Conservation (phyloP, 1,140 invertebrate genomes). For the Eciton burchellii region DNA sequence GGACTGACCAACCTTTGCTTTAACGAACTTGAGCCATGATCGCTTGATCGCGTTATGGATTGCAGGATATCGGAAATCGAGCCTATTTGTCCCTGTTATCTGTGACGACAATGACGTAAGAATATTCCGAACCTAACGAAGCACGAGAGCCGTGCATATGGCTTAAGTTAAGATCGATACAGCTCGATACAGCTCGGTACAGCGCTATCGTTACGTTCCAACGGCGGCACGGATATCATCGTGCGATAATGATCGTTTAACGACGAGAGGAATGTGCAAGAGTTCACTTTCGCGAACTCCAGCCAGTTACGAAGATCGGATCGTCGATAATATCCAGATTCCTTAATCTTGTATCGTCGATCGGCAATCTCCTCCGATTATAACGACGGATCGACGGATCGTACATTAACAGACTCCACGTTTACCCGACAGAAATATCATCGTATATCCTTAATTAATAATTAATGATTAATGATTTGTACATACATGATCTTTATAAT, state of each 20-base stretch:
- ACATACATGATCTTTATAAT: constrained; percentile 1
- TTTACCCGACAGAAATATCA: constrained; percentile 49
- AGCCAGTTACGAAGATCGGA: constrained; percentile 40
- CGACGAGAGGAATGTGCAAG: constrained; percentile 26
- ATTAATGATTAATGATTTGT: too few species aligned
- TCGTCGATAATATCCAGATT: constrained; percentile 24
- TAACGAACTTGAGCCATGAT: too few species aligned
- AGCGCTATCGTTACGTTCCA: constrained; percentile 3
- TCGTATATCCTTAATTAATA: too few species aligned
- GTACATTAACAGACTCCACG: constrained; percentile 33
- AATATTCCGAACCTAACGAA: constrained; percentile 9
- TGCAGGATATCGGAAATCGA: not conserved
- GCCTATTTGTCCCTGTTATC: not conserved
- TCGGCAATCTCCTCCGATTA: constrained; percentile 40
- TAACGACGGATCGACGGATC: too few species aligned
- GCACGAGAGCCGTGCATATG: not conserved
- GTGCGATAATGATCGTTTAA: constrained; percentile 39
- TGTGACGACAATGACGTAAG: constrained; percentile 9
- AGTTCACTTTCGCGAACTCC: constrained; percentile 9
- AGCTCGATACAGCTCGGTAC: not conserved
- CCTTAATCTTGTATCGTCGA: constrained; percentile 34
- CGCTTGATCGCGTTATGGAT: too few species aligned
- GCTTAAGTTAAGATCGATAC: constrained; percentile 28
- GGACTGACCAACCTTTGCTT: too few species aligned
- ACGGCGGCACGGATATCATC: not conserved